Evolutionary conservation across 2,113 vertebrate species (phyloP).

Genomic region (Plotosus lineatus): DNA sequence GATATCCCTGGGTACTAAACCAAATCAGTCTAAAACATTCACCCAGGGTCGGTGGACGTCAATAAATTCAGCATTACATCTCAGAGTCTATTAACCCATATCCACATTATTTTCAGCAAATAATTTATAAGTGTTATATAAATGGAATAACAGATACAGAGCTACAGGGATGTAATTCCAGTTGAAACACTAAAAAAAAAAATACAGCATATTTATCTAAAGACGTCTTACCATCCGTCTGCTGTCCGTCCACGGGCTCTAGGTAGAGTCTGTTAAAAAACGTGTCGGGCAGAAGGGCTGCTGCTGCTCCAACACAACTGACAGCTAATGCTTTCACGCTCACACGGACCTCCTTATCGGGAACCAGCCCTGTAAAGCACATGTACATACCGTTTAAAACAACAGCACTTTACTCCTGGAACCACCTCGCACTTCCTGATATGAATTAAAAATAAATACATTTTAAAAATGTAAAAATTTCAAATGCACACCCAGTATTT

Average conservation of each 20-base stretch:
- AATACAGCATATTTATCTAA: neutral
- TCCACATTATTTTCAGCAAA: too few relatives aligned
- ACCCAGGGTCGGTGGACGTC: too few relatives aligned
- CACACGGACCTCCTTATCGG: constrained; percentile 91
- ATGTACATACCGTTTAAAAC: neutral
- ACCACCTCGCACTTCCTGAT: neutral
- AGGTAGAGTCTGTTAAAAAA: constrained; percentile 92
- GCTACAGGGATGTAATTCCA: neutral
- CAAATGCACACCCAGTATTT: neutral
- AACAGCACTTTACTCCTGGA: neutral
- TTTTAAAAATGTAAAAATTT: too few relatives aligned
- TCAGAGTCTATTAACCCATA: too few relatives aligned
- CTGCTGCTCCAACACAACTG: constrained; percentile 88
- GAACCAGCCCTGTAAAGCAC: constrained; percentile 79
- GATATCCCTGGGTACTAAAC: too few relatives aligned
- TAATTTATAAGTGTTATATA: neutral
- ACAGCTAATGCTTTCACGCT: constrained; percentile 96
- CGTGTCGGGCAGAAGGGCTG: constrained; percentile 86
- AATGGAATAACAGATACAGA: neutral
- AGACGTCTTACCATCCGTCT: constrained; percentile 74
- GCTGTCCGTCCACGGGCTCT: constrained; percentile 76
- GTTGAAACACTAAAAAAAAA: neutral
- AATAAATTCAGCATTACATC: too few relatives aligned
- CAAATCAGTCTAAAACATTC: too few relatives aligned
- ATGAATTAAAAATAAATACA: too few relatives aligned